These are phyloP conservation scores for Gobio gobio DNA, from an alignment of 2,113 vertebrate genomes.

Conservation along the genomic window DNA sequence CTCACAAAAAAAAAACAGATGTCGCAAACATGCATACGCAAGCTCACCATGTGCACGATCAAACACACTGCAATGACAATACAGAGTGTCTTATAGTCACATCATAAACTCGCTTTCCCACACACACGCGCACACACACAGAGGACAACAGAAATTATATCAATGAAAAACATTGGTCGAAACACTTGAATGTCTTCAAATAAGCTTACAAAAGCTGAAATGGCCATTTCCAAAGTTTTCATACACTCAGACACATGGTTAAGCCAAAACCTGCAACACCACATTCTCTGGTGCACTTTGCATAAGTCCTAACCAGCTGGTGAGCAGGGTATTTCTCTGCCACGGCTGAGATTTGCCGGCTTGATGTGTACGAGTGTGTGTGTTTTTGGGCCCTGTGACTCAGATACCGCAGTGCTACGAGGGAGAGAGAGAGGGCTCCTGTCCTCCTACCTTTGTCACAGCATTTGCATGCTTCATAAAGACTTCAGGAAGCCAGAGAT, in stretches of 20 bases:
- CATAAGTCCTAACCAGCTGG: conserved; percentile 46
- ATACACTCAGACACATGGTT: conserved; percentile 18
- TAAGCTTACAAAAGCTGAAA: conserved; percentile 20
- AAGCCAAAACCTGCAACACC: conserved; percentile 20
- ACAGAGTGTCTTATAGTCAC: background rate
- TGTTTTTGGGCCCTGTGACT: conserved; percentile 69
- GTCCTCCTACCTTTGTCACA: conserved; percentile 21
- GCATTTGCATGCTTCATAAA: conserved; percentile 12
- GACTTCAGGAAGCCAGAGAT: conserved; percentile 19
- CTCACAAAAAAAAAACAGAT: conserved; percentile 13
- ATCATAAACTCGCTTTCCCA: background rate
- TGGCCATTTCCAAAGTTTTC: conserved; percentile 6
- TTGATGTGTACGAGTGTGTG: conserved; percentile 57
- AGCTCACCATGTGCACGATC: conserved; percentile 3
- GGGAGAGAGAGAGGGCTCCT: conserved; percentile 23
- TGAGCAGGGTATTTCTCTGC: conserved; percentile 29
- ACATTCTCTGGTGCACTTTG: conserved; percentile 36
- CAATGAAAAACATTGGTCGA: conserved; percentile 17
- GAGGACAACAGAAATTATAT: background rate
- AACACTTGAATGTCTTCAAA: conserved; percentile 10
- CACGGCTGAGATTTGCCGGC: conserved; percentile 8
- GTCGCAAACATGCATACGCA: conserved; percentile 32
- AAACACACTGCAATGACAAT: background rate
- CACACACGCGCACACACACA: background rate
- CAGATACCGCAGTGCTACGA: conserved; percentile 69